phyloP scores from a whole-genome alignment of 2,888 invertebrate genomes.

The Apodemia mormo region DNA sequence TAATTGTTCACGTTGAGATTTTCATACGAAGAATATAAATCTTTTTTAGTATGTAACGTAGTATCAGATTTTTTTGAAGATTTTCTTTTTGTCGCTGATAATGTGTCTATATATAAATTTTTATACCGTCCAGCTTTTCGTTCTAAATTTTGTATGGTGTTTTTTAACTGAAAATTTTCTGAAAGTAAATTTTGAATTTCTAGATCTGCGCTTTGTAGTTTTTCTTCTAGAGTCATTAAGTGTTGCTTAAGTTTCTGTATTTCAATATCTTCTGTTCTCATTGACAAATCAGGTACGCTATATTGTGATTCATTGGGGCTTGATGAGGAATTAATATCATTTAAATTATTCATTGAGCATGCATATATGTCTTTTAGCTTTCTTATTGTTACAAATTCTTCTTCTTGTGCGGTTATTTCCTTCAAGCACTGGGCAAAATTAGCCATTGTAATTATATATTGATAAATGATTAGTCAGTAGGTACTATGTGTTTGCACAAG shows the following conservation, averaged over 20 bases:
- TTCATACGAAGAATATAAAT: background rate
- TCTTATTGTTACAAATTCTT: conserved; percentile 17
- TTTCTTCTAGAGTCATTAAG: background rate
- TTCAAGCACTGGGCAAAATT: background rate
- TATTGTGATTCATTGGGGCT: background rate
- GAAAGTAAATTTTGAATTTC: background rate
- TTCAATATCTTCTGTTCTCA: background rate
- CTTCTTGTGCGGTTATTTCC: background rate
- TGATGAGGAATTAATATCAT: background rate
- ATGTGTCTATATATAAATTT: background rate
- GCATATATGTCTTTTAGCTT: background rate
- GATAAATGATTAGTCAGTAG: too few species aligned
- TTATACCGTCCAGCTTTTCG: background rate
- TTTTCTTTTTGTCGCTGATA: background rate
- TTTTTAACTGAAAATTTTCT: background rate
- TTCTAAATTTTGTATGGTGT: background rate
- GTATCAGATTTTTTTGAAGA: background rate
- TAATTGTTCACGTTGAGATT: background rate
- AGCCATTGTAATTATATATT: background rate
- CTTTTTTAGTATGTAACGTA: too few species aligned
- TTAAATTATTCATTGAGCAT: conserved; percentile 4
- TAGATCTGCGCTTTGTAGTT: background rate
- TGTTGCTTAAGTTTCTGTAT: background rate
- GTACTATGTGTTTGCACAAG: too few species aligned
- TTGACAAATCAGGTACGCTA: background rate